Conservation (phyloP, 2,113 vertebrate genomes). For the Menidia beryllina region DNA sequence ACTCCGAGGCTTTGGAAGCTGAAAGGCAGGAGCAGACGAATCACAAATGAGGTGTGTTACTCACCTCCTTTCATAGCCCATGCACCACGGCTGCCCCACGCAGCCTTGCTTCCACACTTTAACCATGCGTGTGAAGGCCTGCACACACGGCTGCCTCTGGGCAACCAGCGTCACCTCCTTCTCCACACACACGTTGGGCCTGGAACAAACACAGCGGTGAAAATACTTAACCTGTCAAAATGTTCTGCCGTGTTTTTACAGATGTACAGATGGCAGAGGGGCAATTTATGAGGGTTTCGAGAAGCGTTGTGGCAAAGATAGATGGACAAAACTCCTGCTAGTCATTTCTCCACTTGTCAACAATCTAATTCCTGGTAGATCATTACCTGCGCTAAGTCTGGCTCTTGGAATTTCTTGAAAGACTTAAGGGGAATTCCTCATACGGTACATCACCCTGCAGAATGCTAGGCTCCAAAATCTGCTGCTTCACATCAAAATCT, state of each 20-base stretch:
- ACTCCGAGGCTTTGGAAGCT: slow-evolving; percentile 16
- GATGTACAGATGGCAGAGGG: slow-evolving; percentile 15
- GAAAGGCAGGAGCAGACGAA: slow-evolving; percentile 18
- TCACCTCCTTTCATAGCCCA: slow-evolving; percentile 88
- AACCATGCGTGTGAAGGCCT: slow-evolving; percentile 83
- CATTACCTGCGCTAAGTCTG: slow-evolving; percentile 37
- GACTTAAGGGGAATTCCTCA: slow-evolving; percentile 56
- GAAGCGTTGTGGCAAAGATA: slow-evolving; percentile 14
- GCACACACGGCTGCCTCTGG: slow-evolving; percentile 88
- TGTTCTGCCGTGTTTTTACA: slow-evolving; percentile 44
- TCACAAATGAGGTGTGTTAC: slow-evolving; percentile 48
- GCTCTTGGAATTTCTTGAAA: slow-evolving; percentile 38
- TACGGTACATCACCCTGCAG: slow-evolving; percentile 1
- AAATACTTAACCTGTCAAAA: slow-evolving; percentile 62
- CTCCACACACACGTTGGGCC: slow-evolving; percentile 90
- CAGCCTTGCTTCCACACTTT: slow-evolving; percentile 90
- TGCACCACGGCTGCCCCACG: slow-evolving; percentile 84
- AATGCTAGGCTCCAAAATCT: slow-evolving; percentile 10
- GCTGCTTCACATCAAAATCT: slow-evolving; percentile 3
- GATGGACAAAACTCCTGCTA: not conserved
- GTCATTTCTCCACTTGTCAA: not conserved
- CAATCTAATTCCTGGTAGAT: slow-evolving; percentile 28
- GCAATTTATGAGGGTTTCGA: slow-evolving; percentile 25
- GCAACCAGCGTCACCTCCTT: slow-evolving; percentile 85
- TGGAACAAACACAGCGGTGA: slow-evolving; percentile 60